Conservation (phyloP, 2,113 vertebrate genomes). For the Sisor rabdophorus region DNA sequence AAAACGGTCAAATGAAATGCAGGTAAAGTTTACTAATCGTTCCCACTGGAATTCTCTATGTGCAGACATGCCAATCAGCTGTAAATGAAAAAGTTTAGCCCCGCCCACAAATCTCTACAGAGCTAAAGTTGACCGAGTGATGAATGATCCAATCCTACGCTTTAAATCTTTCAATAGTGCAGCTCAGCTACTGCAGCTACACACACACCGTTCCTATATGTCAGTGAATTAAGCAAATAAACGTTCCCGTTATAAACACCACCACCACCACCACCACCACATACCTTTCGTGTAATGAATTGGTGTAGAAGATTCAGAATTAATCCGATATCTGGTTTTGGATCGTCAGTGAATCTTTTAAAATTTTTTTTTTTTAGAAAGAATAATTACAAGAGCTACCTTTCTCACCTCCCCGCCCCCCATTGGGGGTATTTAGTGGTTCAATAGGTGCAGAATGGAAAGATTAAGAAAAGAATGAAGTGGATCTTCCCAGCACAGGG, state of each 20-base stretch:
- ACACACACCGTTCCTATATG: background rate
- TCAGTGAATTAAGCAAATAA: too few species aligned
- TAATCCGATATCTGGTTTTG: background rate
- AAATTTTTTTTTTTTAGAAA: background rate
- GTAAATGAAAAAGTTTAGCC: background rate
- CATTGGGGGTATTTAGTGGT: background rate
- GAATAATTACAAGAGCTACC: conserved; percentile 3
- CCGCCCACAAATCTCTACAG: background rate
- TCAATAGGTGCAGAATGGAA: background rate
- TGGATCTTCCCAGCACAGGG: background rate
- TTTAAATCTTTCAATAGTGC: background rate
- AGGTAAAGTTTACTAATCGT: background rate
- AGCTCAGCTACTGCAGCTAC: background rate
- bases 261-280: too few species aligned
- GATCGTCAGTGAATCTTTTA: background rate
- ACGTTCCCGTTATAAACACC: too few species aligned
- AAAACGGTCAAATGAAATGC: too few species aligned
- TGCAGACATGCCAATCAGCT: background rate
- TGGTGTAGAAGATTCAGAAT: too few species aligned
- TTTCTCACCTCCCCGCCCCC: background rate
- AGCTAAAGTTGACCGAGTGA: background rate
- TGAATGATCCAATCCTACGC: background rate
- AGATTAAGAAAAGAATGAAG: background rate
- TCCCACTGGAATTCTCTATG: background rate
- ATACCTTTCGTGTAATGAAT: too few species aligned